These are phyloP conservation scores for Alauda arvensis DNA, from an alignment of 2,797 vertebrate species.

Conservation along the genomic window DNA sequence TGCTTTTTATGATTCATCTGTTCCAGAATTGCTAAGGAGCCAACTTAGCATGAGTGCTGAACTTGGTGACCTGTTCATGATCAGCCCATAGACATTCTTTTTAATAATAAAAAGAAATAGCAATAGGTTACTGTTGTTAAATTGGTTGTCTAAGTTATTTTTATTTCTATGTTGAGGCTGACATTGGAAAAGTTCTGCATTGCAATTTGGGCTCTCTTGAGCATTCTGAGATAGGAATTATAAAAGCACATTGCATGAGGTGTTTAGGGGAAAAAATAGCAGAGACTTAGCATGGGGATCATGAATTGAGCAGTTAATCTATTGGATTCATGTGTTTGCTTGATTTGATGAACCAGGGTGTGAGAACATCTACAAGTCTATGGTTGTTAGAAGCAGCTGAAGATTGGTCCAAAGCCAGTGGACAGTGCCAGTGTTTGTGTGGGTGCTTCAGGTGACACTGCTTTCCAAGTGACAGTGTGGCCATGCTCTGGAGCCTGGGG, in stretches of 20 bases:
- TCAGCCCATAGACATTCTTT: background rate
- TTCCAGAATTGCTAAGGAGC: background rate
- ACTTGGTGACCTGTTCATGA: background rate
- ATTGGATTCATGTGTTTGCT: fast-evolving
- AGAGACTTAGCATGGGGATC: background rate
- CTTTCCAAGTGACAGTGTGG: background rate
- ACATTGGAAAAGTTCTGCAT: background rate
- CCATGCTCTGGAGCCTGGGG: background rate
- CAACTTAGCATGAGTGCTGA: background rate
- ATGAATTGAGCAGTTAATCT: background rate
- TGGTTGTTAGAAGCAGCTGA: background rate
- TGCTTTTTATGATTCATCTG: background rate
- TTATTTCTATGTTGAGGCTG: background rate
- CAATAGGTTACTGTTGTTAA: background rate
- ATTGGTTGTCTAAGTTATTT: background rate
- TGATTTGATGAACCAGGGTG: background rate
- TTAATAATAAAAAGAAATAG: background rate
- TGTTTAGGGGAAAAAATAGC: background rate
- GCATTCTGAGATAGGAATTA: background rate
- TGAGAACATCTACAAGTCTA: background rate
- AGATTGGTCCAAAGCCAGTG: background rate
- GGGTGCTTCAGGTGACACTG: background rate
- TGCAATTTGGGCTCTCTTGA: background rate
- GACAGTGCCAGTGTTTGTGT: background rate
- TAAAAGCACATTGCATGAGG: background rate